Evolutionary conservation across 1,140 invertebrate species (phyloP).

Genomic region (Tetramorium alpestre): DNA sequence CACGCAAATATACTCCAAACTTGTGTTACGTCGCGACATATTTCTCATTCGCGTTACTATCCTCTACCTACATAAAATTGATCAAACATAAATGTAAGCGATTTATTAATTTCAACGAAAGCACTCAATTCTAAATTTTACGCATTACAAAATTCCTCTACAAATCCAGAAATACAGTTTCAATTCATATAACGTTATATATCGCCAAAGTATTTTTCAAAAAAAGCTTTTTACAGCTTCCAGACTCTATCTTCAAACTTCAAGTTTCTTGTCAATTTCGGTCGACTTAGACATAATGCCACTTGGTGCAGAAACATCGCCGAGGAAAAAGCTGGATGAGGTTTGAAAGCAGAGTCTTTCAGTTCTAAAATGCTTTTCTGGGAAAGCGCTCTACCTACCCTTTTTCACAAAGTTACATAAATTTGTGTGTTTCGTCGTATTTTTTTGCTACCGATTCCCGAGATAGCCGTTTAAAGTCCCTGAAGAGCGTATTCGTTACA

Average conservation of each 20-base stretch:
- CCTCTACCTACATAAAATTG: background rate
- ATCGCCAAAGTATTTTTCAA: background rate
- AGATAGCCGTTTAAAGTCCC: background rate
- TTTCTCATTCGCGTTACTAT: background rate
- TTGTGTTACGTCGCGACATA: background rate
- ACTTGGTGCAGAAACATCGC: conserved; percentile 2
- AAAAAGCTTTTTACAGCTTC: background rate
- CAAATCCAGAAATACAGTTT: background rate
- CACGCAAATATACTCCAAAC: background rate
- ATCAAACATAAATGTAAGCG: background rate
- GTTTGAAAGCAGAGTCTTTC: background rate
- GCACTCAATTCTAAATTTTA: background rate
- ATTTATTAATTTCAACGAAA: background rate
- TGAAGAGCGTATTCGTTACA: background rate
- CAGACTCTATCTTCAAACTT: background rate
- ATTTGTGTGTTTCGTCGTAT: background rate
- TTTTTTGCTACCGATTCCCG: background rate
- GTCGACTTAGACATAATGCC: background rate
- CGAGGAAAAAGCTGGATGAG: background rate
- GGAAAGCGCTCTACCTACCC: too few species aligned
- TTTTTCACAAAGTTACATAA: background rate
- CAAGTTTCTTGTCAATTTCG: background rate
- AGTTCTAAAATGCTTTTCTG: background rate
- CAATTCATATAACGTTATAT: background rate
- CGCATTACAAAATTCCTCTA: background rate